These are phyloP conservation scores for Lepidotrigona ventralis DNA, from an alignment of 1,140 invertebrate species.

Conservation along the genomic window DNA sequence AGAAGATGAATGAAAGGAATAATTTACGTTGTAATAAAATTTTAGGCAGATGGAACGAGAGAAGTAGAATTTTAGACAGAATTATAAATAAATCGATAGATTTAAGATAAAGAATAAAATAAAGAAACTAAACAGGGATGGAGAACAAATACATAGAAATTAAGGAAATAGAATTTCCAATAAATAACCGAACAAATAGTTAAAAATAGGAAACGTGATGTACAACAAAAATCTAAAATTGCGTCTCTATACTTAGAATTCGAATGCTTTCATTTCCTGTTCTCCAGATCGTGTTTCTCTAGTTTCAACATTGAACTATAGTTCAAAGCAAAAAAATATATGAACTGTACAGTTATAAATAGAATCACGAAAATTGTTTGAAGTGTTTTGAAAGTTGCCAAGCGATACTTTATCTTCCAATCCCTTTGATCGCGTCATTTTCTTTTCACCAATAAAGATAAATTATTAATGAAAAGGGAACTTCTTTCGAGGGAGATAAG, in stretches of 20 bases:
- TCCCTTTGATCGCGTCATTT: background rate
- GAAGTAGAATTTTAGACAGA: no score
- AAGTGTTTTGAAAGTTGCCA: background rate
- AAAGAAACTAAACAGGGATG: no score
- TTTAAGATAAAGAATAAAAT: no score
- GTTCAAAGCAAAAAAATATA: background rate
- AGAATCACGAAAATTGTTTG: background rate
- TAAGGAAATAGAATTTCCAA: no score
- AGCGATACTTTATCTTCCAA: constrained; percentile 2
- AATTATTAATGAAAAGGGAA: background rate
- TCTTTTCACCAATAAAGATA: background rate
- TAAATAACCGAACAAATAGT: no score
- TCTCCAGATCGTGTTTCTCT: background rate
- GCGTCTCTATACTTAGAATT: background rate
- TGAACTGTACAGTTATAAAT: background rate
- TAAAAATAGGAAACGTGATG: background rate
- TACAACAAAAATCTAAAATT: background rate
- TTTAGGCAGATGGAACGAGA: no score
- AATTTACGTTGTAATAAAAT: no score
- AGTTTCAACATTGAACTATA: background rate
- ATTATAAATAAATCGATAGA: no score
- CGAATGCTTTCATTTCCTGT: background rate
- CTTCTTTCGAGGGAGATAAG: background rate
- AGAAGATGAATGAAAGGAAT: no score
- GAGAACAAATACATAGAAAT: no score